Conservation (phyloP, 2,888 invertebrate genomes). For the Danaus chrysippus region DNA sequence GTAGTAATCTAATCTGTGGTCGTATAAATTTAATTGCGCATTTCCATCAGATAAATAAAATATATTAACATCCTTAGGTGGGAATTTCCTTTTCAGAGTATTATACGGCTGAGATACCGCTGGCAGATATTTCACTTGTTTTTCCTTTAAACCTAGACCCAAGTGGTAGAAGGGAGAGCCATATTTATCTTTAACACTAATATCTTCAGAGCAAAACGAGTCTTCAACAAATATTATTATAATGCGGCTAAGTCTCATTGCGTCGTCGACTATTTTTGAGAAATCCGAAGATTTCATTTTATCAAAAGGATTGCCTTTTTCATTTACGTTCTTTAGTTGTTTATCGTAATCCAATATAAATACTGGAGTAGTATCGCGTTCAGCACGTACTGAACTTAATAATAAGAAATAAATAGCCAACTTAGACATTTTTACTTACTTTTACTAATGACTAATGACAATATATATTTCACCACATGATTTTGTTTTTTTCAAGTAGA, state of each 20-base stretch:
- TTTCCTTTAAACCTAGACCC: constrained; percentile 35
- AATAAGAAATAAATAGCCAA: constrained; percentile 17
- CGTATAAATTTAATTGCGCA: constrained; percentile 38
- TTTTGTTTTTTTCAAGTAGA: too few relatives aligned
- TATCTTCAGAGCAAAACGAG: constrained; percentile 50
- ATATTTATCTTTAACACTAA: constrained; percentile 43
- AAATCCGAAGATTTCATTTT: constrained; percentile 42
- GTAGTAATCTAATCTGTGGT: constrained; percentile 42
- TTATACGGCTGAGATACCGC: constrained; percentile 47
- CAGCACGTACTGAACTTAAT: constrained; percentile 24
- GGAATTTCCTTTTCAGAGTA: constrained; percentile 40
- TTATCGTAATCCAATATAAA: constrained; percentile 49
- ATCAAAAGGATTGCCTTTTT: constrained; percentile 47
- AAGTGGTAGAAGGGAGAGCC: constrained; percentile 51
- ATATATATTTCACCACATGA: too few relatives aligned
- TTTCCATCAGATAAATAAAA: constrained; percentile 37
- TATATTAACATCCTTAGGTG: constrained; percentile 37
- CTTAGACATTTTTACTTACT: constrained; percentile 17
- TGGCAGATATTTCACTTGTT: constrained; percentile 51
- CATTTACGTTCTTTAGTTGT: constrained; percentile 34
- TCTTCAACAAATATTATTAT: constrained; percentile 58
- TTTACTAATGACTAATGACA: background rate
- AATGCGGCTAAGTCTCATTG: constrained; percentile 38
- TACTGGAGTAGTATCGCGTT: constrained; percentile 45
- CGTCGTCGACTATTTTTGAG: constrained; percentile 41